Percentiles rank a stretch among this genome's conserved stretches.
Conservation (phyloP, 2,113 vertebrate genomes). For the Otolemur garnettii region DNA sequence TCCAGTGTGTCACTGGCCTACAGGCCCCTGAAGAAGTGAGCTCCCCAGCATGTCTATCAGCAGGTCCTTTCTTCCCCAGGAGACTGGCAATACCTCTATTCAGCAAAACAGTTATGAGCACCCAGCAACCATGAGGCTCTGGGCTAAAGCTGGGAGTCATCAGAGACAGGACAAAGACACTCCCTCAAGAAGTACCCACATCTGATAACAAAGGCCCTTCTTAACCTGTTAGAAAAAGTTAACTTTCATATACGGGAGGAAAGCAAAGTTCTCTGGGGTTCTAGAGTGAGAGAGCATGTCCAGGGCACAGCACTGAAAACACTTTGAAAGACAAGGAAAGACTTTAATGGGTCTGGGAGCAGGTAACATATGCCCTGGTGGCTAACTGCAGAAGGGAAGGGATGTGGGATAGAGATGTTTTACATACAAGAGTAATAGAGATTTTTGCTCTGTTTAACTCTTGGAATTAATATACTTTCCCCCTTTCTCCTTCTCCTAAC, state of each 20-base stretch:
- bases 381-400: background rate
- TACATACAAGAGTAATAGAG: background rate
- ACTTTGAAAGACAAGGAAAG: background rate
- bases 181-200: background rate
- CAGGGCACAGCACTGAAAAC: background rate
- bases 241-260: background rate
- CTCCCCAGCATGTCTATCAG: background rate
- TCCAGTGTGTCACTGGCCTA: background rate
- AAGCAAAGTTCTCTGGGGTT: constrained; percentile 3
- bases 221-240: background rate
- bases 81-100: background rate
- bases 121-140: background rate
- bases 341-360: background rate
- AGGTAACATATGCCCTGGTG: background rate
- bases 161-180: background rate
- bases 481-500: background rate
- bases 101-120: background rate
- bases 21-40: background rate
- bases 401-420: background rate
- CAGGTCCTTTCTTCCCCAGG: background rate
- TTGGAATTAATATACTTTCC: background rate
- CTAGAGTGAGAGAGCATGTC: background rate
- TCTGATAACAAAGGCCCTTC: background rate
- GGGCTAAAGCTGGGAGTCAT: background rate
- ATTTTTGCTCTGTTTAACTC: background rate